Evolutionary conservation across 2,888 invertebrate genomes (phyloP).

Genomic region (Ophion ventricosus): DNA sequence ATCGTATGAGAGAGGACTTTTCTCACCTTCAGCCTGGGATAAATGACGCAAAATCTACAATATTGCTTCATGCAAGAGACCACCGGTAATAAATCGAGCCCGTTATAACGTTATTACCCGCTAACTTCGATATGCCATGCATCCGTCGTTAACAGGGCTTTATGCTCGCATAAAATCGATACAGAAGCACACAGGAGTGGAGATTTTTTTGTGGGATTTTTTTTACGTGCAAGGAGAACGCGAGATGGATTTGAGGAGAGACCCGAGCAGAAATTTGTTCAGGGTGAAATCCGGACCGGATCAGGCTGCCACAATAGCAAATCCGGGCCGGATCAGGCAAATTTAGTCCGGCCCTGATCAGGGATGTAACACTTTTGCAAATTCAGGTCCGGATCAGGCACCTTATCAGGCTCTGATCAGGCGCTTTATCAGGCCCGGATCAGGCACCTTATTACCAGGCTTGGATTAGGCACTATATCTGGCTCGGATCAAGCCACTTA

Average conservation of each 20-base stretch:
- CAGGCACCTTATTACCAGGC: too few species aligned
- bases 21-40: not conserved
- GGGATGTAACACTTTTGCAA: too few species aligned
- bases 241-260: not conserved
- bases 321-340: too few species aligned
- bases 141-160: constrained; percentile 19
- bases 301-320: too few species aligned
- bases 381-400: too few species aligned
- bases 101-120: constrained; percentile 70
- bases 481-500: too few species aligned
- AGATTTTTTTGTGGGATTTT: not conserved
- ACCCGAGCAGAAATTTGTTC: too few species aligned
- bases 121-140: constrained; percentile 63
- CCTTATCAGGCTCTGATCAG: too few species aligned
- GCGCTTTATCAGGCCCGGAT: too few species aligned
- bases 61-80: constrained; percentile 1
- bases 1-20: constrained; percentile 63
- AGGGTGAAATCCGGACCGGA: too few species aligned
- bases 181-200: not conserved
- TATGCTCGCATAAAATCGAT: constrained; percentile 1
- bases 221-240: not conserved
- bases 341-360: too few species aligned
- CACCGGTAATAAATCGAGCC: constrained; percentile 68
- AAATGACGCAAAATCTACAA: not conserved
- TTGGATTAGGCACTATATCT: too few species aligned